These are phyloP conservation scores for Pelecanus crispus DNA, from an alignment of 2,113 vertebrate species.

Conservation along the genomic window DNA sequence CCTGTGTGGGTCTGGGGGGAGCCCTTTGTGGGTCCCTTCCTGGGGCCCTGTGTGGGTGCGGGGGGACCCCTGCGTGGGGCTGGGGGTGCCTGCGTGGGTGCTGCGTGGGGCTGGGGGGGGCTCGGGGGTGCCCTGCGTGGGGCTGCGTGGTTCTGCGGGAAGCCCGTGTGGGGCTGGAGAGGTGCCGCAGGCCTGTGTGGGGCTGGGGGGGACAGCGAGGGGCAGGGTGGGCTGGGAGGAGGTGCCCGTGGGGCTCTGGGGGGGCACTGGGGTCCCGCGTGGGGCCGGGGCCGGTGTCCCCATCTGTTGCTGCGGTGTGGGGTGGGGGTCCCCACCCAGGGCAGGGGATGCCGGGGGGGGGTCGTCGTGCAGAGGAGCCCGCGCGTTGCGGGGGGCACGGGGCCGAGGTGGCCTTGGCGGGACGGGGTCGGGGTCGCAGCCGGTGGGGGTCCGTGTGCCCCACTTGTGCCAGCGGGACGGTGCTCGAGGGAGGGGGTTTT, in stretches of 20 bases:
- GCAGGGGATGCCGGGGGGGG: background rate
- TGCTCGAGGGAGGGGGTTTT: background rate
- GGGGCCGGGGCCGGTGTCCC: background rate
- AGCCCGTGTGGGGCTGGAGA: background rate
- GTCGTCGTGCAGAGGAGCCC: background rate
- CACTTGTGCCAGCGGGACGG: background rate
- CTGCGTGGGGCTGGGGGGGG: background rate
- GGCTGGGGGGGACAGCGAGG: background rate
- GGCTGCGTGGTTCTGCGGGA: background rate
- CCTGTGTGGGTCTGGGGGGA: no score
- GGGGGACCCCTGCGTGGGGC: no score
- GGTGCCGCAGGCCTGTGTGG: background rate
- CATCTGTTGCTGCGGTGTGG: background rate
- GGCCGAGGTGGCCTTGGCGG: background rate
- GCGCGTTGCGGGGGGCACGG: background rate
- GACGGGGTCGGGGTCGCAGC: background rate
- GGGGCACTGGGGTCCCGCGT: background rate
- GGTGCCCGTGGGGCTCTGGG: background rate
- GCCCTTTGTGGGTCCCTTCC: no score
- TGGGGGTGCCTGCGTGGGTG: no score
- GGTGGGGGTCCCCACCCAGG: background rate
- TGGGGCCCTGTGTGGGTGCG: no score
- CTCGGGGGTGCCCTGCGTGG: background rate
- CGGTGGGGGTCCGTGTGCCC: no score
- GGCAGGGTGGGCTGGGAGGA: background rate